Percentiles rank a stretch among this genome's conserved stretches.
These are phyloP conservation scores for Teleopsis dalmanni DNA, from an alignment of 1,140 invertebrate genomes.

Conservation along the genomic window DNA sequence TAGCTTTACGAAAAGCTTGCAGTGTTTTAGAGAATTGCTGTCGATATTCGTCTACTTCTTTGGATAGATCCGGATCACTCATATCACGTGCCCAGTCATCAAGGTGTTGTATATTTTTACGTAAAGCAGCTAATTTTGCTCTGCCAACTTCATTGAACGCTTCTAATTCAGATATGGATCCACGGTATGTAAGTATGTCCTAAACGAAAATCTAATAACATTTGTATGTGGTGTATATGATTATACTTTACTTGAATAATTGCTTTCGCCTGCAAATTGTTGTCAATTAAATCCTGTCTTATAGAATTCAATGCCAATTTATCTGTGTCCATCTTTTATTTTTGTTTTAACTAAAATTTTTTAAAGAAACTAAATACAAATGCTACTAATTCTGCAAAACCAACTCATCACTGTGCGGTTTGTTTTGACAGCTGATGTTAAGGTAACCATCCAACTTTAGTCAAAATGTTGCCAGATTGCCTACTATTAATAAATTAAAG, in stretches of 20 bases:
- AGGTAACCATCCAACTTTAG: too few species aligned
- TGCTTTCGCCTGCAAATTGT: slow-evolving; percentile 65
- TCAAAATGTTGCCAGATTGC: too few species aligned
- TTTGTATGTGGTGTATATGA: background rate
- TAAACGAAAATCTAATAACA: slow-evolving; percentile 28
- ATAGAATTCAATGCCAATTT: slow-evolving; percentile 35
- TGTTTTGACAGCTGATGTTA: too few species aligned
- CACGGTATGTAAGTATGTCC: slow-evolving; percentile 61
- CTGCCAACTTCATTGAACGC: slow-evolving; percentile 65
- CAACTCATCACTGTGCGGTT: too few species aligned
- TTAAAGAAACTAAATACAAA: background rate
- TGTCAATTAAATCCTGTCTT: slow-evolving; percentile 58
- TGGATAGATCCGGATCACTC: slow-evolving; percentile 52
- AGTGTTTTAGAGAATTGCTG: slow-evolving; percentile 62
- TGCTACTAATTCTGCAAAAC: background rate
- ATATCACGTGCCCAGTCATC: slow-evolving; percentile 58
- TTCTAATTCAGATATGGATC: slow-evolving; percentile 60
- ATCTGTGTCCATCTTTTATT: slow-evolving; percentile 27
- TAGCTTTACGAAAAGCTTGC: slow-evolving; percentile 69
- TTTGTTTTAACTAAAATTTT: background rate
- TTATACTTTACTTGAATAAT: slow-evolving; percentile 60
- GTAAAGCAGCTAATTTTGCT: slow-evolving; percentile 54
- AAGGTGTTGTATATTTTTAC: slow-evolving; percentile 61
- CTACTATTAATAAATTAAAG: too few species aligned
- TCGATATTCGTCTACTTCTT: slow-evolving; percentile 59